Percentiles rank a stretch among this genome's conserved stretches.
These are phyloP conservation scores for Gymnocheta viridis DNA, from an alignment of 2,888 invertebrate species.

Conservation along the genomic window DNA sequence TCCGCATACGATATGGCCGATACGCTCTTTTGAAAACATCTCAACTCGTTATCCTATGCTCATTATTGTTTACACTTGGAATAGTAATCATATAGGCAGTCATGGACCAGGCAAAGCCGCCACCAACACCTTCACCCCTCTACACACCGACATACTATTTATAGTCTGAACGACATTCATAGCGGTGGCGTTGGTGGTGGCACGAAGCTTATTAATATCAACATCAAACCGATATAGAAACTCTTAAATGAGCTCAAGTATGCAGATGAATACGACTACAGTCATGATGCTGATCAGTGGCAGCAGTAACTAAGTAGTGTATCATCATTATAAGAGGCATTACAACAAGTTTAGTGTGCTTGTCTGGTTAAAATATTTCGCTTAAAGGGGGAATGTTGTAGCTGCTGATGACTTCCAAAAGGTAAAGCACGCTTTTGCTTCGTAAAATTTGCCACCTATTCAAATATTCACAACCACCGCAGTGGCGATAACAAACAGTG, in stretches of 20 bases:
- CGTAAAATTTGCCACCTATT: conserved; percentile 67
- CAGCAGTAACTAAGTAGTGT: conserved; percentile 5
- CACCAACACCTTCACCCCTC: background rate
- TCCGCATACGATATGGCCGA: conserved; percentile 61
- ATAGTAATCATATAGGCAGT: conserved; percentile 53
- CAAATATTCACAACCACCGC: conserved; percentile 66
- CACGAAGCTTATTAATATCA: conserved; percentile 38
- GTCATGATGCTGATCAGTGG: conserved; percentile 18
- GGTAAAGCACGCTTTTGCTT: conserved; percentile 61
- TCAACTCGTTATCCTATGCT: conserved; percentile 67
- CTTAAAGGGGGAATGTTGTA: background rate
- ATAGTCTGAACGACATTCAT: conserved; percentile 50
- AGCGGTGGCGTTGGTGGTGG: conserved; percentile 38
- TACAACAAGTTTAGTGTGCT: conserved; percentile 18
- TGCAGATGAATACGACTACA: conserved; percentile 38
- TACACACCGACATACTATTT: background rate
- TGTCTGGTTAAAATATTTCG: background rate
- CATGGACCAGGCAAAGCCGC: background rate
- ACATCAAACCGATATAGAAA: conserved; percentile 22
- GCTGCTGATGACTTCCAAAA: conserved; percentile 36
- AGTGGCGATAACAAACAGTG: conserved; percentile 64
- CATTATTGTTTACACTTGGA: conserved; percentile 66
- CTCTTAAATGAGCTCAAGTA: conserved; percentile 57
- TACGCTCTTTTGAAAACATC: conserved; percentile 59
- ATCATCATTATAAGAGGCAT: conserved; percentile 9